A percentile compares a stretch with the other conserved stretches of the same genome.
Evolutionary conservation across 2,888 invertebrate species (phyloP).

Genomic region (Caenorhabditis wallacei): DNA sequence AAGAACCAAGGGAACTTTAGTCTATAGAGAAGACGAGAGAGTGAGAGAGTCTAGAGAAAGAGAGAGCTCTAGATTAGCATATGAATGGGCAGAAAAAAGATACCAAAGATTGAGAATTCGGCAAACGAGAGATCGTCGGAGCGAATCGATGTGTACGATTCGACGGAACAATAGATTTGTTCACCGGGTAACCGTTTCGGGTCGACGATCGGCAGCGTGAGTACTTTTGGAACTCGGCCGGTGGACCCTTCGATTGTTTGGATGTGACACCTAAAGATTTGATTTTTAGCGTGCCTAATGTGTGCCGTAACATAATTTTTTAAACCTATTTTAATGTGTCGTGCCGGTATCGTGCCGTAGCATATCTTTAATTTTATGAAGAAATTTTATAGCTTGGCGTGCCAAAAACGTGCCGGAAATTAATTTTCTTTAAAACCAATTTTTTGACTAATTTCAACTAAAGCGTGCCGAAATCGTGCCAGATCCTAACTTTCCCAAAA

Average conservation of each 20-base stretch:
- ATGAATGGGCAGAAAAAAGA: background rate
- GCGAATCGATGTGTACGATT: slow-evolving; percentile 41
- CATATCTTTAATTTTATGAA: too few relatives aligned
- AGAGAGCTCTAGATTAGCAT: too few relatives aligned
- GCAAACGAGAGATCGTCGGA: slow-evolving; percentile 57
- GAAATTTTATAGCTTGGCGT: too few relatives aligned
- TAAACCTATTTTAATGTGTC: too few relatives aligned
- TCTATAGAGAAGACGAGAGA: background rate
- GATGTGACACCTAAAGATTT: slow-evolving; percentile 50
- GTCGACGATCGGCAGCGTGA: slow-evolving; percentile 41
- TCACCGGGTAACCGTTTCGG: slow-evolving; percentile 51
- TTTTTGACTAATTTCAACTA: too few relatives aligned
- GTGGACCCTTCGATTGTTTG: slow-evolving; percentile 43
- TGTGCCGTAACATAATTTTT: too few relatives aligned
- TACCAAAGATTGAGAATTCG: slow-evolving; percentile 47
- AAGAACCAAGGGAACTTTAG: too few relatives aligned
- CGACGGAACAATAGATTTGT: slow-evolving; percentile 43
- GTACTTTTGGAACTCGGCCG: slow-evolving; percentile 47
- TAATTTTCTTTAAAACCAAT: too few relatives aligned
- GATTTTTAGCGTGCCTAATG: background rate
- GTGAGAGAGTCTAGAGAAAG: background rate
- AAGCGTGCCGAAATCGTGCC: too few relatives aligned
- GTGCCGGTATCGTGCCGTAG: too few relatives aligned
- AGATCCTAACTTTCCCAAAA: too few relatives aligned
- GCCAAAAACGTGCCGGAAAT: too few relatives aligned